Evolutionary conservation across 2,797 vertebrate genomes (phyloP), one percentile per base, ranked within the genome.

Genomic region (Pterois miles): DNA sequence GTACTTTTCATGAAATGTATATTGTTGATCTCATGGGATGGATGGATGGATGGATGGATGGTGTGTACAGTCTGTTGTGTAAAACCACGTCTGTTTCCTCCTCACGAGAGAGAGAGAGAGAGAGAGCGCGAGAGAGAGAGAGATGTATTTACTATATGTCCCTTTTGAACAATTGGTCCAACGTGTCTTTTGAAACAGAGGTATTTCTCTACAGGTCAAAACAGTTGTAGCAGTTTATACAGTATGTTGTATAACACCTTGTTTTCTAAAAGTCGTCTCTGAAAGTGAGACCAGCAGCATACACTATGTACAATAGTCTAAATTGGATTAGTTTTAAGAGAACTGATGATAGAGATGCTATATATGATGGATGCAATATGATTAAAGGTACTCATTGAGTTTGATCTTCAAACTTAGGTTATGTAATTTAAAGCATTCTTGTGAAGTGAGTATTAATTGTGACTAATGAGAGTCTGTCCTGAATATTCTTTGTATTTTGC

Each of bases 401-500:
- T 95, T 95, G 91, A 93, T 93, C 90, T 95, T 92, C 93, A 93
- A 91, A 95, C 93, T 93, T 93, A 90, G 93, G 92, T 94, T 93
- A 95, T 95, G 95, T 96, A 95, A 96, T 95, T 96, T 95, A 95
- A 96, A 91, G 88, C 91, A 93, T 95, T 95, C 93, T 95, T 94
- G 94, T 96, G 94, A 95, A 95, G 95, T 96, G 94, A 95, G 94
- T 96, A 95, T 96, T 96, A 96, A 94, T 95, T 95, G 92, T 95
- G 94, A 95, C 95, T 95, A 96, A 95, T 95, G 94, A 93, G 91
- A 95, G 96, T 97, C 96, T 99, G 97, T 99, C 97, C 96, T 97
- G 94, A 97, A 97, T 97, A 97, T 97, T 97, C 97, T 98, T 98
- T 98, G 98, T 99, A 99, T 98, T 99, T 96, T 99, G 97, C 97